Base-by-base conservation (phyloP, 30 jellyfish, hydroid and myxozoan species). In the Turritopsis rubra region DNA sequence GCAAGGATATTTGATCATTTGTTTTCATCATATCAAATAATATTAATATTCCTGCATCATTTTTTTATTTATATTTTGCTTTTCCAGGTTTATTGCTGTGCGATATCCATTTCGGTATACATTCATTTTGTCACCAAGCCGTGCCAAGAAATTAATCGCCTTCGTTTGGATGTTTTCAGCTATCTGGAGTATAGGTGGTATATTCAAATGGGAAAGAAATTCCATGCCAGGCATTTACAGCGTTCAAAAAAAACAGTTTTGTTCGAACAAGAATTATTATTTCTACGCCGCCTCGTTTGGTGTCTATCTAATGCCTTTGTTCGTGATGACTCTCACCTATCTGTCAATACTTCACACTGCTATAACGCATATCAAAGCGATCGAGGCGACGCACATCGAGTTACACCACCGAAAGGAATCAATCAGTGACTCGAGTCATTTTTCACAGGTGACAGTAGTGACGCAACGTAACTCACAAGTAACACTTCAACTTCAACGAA, bases 351-450 rank as follows among this genome's bases (percentile, higher is more conserved):
- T 92, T 28, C 85, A 85, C 20, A 86, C 88, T 18, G 98, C 98
- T 23, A 28, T 88, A 20, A 86, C 75, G 9, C 98, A 92, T 52
- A 85, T 85, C 20, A 89, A 94, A 22, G 98, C 98, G 19, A 92
- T 92, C 22, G 86, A 86, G n/a, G 91, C 97, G 16, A 85, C 93
- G 16, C 95, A 82, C 68, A 91, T 90, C 52, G 89, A 83, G 68
- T 24, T 86, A 1, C 92, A 91, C 13, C 60, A 13, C 13, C 60
- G 60, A 41, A 41, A 13, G 9, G 13, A 13, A 41, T 41, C 60
- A 41, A 41, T 41, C 60, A 52, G 53, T 29, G 24, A 28, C 79
- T 19, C 41, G 7, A 16, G 30, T 1, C 28, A 23, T 8, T 28
- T 65, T n/a, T 23, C 28, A 17, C 52, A n/a, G 25, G 31, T 24